Base-by-base conservation (phyloP, 1,140 invertebrate species). In the Philopotamus ludificatus region DNA sequence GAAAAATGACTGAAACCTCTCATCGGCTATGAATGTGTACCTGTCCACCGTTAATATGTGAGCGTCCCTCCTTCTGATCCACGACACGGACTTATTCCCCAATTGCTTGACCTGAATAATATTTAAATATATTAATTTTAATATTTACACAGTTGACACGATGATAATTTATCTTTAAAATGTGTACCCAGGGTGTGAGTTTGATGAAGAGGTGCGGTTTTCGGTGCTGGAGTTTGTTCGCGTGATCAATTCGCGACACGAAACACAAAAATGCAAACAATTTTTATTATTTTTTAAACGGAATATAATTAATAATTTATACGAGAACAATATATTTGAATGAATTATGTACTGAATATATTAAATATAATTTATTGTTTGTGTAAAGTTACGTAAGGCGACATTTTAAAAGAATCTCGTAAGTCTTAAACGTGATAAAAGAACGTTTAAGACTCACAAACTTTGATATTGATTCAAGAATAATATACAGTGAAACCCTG, bases 1-100 rank as follows among this genome's bases (percentile, higher is more conserved):
- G 71, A 91, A 87, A 74, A 91, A 84, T 47, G 86, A 83, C 74
- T 92, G 88, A 80, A 94, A 94, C 72, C 93, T 84, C 73, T 93
- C 90, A 81, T 94, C 92, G 16, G 90, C 91, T 75, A 94, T 94
- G 80, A 94, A 94, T 70, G 92, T 92, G 76, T 90, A 92, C 75
- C 91, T 86, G 84, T 94, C 92, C 72, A 95, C 92, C 59, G 92
- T 92, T 68, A 95, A 83, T 74, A 95, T 94, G 82, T 94, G 92
- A 68, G 90, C 87, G 79, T 95, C 92, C 73, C 89, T 84, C 70
- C 89, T 86, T 68, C 93, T 85, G 72, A 95, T 92, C 92, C 92
- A 95, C 66, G 92, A 94, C 54, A 94, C 91, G 62, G 91, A 93
- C 85, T 93, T 93, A 83, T 93, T 93, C 74, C 90, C 90, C 68